Conservation (phyloP, 1,140 invertebrate species). For the Drosophila ficusphila region DNA sequence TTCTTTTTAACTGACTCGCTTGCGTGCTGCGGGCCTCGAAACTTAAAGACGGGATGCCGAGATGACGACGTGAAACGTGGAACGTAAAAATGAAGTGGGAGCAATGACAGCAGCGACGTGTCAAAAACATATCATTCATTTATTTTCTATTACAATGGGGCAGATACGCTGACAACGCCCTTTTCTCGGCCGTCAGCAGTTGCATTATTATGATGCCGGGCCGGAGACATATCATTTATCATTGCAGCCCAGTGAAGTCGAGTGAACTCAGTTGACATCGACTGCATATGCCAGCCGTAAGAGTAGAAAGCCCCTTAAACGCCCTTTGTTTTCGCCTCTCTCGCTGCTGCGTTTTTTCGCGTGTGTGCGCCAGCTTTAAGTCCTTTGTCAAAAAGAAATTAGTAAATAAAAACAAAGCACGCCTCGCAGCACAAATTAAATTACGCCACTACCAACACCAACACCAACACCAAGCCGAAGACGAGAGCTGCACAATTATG, state of each 20-base stretch:
- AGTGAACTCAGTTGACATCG: conserved; percentile 77
- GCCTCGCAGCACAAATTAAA: conserved; percentile 70
- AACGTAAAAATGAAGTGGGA: conserved; percentile 63
- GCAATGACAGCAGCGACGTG: conserved; percentile 76
- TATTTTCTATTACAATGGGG: conserved; percentile 82
- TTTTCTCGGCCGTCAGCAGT: conserved; percentile 64
- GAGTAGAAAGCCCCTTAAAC: conserved; percentile 63
- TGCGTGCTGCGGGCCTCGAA: conserved; percentile 24
- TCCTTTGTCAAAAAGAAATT: conserved; percentile 67
- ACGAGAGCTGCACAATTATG: conserved; percentile 62
- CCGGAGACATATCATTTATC: conserved; percentile 73
- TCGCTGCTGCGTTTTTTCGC: not conserved
- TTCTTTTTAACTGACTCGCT: conserved; percentile 56
- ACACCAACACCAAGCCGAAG: too few species aligned
- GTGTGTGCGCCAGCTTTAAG: conserved; percentile 53
- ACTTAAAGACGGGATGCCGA: conserved; percentile 55
- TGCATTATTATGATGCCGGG: conserved; percentile 68
- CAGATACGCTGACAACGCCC: conserved; percentile 42
- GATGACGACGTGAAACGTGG: conserved; percentile 48
- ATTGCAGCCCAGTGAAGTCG: conserved; percentile 68
- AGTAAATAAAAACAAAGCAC: conserved; percentile 79
- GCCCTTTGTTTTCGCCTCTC: conserved; percentile 22
- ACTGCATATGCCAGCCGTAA: conserved; percentile 57
- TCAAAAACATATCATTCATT: conserved; percentile 84
- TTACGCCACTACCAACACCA: conserved; percentile 35